phyloP scores from a whole-genome alignment of 1,140 invertebrate genomes.

The Drosophila obscura region DNA sequence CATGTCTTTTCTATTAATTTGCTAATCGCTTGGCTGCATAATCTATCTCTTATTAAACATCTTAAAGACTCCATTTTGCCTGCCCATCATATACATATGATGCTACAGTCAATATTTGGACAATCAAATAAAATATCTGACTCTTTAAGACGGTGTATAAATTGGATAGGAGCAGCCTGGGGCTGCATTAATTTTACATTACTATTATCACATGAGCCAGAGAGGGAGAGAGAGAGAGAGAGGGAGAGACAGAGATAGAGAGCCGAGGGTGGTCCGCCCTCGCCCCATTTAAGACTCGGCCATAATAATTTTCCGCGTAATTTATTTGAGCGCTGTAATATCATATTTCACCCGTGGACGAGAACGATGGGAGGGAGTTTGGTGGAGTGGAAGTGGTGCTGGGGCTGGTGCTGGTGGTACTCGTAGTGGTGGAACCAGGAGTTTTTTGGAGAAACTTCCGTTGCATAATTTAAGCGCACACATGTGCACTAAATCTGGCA shows the following conservation, averaged over 20 bases:
- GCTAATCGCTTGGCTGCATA: no score
- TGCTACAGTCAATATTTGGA: no score
- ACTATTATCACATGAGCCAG: conserved; percentile 44
- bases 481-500: conserved; percentile 51
- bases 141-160: no score
- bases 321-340: conserved; percentile 80
- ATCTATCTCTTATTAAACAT: no score
- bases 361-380: conserved; percentile 11
- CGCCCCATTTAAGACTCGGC: conserved; percentile 41
- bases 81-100: no score
- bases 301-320: conserved; percentile 82
- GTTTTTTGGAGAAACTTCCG: conserved; percentile 53
- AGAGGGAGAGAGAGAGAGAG: no score
- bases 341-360: conserved; percentile 71
- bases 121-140: no score
- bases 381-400: conserved; percentile 2
- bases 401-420: background rate
- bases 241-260: background rate
- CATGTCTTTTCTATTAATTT: no score
- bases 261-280: background rate
- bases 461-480: conserved; percentile 79
- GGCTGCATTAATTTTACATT: conserved; percentile 64
- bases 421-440: no score
- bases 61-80: no score
- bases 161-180: background rate